Evolutionary conservation across 1,140 invertebrate species (phyloP).

Genomic region (Apis cerana): DNA sequence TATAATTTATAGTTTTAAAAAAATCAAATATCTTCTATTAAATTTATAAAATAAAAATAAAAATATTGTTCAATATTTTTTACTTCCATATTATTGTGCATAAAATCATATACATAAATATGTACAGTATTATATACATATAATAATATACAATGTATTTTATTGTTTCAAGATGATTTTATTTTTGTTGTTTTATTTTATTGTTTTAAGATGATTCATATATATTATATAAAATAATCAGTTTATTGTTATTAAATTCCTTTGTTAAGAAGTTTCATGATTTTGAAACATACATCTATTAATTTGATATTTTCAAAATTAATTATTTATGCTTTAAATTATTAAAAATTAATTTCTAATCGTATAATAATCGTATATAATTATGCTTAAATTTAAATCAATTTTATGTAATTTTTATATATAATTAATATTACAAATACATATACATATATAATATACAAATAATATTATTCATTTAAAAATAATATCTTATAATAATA

Average conservation of each 20-base stretch:
- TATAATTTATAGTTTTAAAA: not conserved
- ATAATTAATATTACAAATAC: not conserved
- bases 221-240: not conserved
- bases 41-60: not conserved
- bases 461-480: too few relatives aligned
- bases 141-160: not conserved
- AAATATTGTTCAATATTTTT: not conserved
- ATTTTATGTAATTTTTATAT: not conserved
- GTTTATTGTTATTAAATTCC: constrained; percentile 11
- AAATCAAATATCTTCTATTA: not conserved
- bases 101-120: not conserved
- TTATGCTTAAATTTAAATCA: not conserved
- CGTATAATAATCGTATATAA: too few relatives aligned
- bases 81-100: not conserved
- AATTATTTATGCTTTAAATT: not conserved
- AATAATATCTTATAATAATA: too few relatives aligned
- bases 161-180: constrained; percentile 8
- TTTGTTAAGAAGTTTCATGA: not conserved
- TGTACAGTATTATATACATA: not conserved
- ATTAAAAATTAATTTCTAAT: too few relatives aligned
- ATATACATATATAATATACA: too few relatives aligned
- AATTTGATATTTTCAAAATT: not conserved
- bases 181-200: too few relatives aligned
- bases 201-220: constrained; percentile 10
- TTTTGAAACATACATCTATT: not conserved